Evolutionary conservation across 1,140 invertebrate genomes (phyloP), one percentile per base, ranked within the genome.

Genomic region (Odontomachus brunneus): DNA sequence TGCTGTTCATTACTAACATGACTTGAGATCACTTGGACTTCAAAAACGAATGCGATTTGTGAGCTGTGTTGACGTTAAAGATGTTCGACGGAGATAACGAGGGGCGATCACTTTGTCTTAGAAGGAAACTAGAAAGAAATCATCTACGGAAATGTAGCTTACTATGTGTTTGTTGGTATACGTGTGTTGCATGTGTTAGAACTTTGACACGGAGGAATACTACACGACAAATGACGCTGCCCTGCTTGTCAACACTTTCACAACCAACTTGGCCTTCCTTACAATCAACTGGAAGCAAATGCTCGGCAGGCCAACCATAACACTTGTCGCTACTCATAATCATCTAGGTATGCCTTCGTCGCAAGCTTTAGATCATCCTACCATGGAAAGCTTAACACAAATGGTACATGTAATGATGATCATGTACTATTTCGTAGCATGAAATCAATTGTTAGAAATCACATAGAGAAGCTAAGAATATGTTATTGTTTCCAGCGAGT

Each of bases 251-350:
- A 97, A 97, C 94, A 98, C 97, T 94, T 97, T 98, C 93, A 97
- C 96, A 89, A 97, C 97, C 88, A 97, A 98, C 94, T 95, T 99
- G 93, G 97, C 97, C 90, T 98, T 98, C 95, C 96, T 99, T 93
- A 97, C 97, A 93, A 98, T 97, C 95, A 98, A 97, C 94, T 99
- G 98, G 98, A 97, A 96, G 93, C 96, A 97, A 94, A 97, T 97
- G 96, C 96, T 98, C 91, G 98, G 98, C 92, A 96, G 98, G 89
- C 98, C 98, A 84, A 97, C 97, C 84, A 96, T 98, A 94, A 97
- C 97, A 86, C 95, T 98, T 93, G 96, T 97, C 92, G 96, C 96
- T 90, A 97, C 96, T 93, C 95, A 96, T 93, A 96, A 96, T 94
- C 95, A 97, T 93, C 95, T 97, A 96, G 97, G 97, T 97, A 97